Evolutionary conservation across 1,140 invertebrate genomes (phyloP).

Genomic region (Bombus confusus): DNA sequence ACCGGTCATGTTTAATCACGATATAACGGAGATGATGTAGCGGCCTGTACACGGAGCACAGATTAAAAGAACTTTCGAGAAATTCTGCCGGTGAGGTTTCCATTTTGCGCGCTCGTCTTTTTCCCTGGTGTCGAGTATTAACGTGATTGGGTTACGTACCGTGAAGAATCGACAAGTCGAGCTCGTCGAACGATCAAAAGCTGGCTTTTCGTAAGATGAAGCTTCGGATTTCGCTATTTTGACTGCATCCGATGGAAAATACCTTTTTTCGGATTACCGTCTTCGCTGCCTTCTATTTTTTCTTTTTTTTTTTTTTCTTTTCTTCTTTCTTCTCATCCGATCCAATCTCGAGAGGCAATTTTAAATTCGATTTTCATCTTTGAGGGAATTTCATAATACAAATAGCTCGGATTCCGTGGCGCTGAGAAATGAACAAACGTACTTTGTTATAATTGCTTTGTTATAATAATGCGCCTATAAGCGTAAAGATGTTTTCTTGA

Average conservation of each 20-base stretch:
- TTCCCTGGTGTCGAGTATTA: neutral
- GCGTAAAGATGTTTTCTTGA: neutral
- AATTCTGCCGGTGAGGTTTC: neutral
- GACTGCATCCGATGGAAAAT: neutral
- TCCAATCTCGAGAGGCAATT: no score
- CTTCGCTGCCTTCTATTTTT: neutral
- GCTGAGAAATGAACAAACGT: no score
- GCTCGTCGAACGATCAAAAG: neutral
- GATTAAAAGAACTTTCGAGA: neutral
- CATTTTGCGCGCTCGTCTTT: neutral
- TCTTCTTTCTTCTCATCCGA: no score
- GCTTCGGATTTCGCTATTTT: neutral
- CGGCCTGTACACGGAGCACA: neutral
- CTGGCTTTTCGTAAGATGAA: neutral
- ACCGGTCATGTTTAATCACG: neutral
- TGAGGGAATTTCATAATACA: no score
- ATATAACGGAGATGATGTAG: neutral
- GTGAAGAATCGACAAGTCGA: neutral
- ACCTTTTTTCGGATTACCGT: neutral
- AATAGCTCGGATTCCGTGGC: no score
- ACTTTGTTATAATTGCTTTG: no score
- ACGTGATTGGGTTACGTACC: neutral
- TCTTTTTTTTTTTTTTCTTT: neutral
- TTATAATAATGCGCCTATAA: no score
- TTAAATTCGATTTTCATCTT: no score